Evolutionary conservation across 2,113 vertebrate species (phyloP), one percentile per base, ranked within the genome.

Genomic region (Thamnaconus septentrionalis): DNA sequence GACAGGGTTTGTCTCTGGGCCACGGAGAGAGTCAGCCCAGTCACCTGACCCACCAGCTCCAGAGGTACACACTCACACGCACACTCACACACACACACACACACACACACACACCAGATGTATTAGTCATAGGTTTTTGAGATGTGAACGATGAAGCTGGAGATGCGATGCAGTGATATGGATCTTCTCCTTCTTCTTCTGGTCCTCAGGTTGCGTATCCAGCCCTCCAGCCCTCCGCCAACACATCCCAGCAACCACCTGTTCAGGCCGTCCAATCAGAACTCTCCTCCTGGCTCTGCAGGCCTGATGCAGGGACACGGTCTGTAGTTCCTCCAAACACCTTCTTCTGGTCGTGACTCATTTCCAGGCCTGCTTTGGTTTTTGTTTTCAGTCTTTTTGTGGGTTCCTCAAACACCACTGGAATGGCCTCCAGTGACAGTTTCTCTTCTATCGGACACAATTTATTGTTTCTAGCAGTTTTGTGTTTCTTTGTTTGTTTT

Each of bases 41-140:
- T 78, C 95, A 97, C 83, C 95, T 98, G 68, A 98, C 97, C 76
- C 96, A 99, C 94, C 97, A 99, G 95, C 97, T 99, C 39, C 97
- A 99, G 90, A 97, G 96, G 96, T 98, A 59, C 6, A 53, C 58
- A 45, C 48, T 61, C 42, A 47, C 18, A 67, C 58, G 12, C 46
- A 31, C 18, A 31, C 18, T 1, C 18, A 31, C 18, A 31, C 18
- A 31, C 18, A 31, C 18, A 31, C 18, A 31, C 18, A 31, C 18
- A 31, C 18, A 31, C 18, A 31, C 18, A 31, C 18, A 31, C 18
- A 31, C 18, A 31, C 18, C 18, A 31, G 18, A 31, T 31, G 2
- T 31, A 31, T 31, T 2, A 31, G 18, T 31, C 18, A 31, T 31
- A 31, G 18, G 18, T 31, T 31, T 31, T 31, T 31, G 18, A 31